phyloP scores from a whole-genome alignment of 2,888 invertebrate genomes.

The Thymelicus acteon region DNA sequence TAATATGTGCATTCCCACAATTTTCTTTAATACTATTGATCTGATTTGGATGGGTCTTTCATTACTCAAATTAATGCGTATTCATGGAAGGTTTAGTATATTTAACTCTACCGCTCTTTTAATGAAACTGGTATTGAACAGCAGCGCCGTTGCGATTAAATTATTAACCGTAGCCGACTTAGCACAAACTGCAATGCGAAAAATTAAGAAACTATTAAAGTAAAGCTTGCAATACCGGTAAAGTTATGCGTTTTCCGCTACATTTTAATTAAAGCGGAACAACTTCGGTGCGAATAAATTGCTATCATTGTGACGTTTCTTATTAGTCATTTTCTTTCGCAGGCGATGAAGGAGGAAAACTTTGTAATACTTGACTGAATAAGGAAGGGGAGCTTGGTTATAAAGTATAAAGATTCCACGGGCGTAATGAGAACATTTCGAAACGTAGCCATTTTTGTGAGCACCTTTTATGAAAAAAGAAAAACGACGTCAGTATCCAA shows the following conservation, averaged over 20 bases:
- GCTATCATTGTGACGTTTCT: slow-evolving; percentile 71
- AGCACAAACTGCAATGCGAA: slow-evolving; percentile 1
- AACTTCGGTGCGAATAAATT: slow-evolving; percentile 60
- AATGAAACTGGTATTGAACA: no score
- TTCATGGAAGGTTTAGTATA: no score
- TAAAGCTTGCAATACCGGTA: slow-evolving; percentile 15
- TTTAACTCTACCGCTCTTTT: no score
- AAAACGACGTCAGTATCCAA: slow-evolving; percentile 36
- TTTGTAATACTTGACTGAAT: slow-evolving; percentile 67
- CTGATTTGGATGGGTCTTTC: no score
- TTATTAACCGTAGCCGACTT: not conserved
- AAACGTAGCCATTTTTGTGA: slow-evolving; percentile 36
- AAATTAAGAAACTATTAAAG: slow-evolving; percentile 28
- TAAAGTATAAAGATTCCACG: slow-evolving; percentile 60
- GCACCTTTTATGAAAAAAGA: slow-evolving; percentile 37
- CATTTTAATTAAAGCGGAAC: slow-evolving; percentile 69
- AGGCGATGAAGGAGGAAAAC: slow-evolving; percentile 65
- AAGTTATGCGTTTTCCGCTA: slow-evolving; percentile 52
- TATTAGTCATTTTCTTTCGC: slow-evolving; percentile 71
- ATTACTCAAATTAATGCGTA: no score
- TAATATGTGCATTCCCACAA: no score
- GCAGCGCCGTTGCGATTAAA: not conserved
- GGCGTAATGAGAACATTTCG: slow-evolving; percentile 76
- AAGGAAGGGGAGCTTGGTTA: slow-evolving; percentile 62
- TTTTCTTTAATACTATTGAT: no score